Evolutionary conservation across 2,113 vertebrate genomes (phyloP).

Genomic region (Seriola quinqueradiata): DNA sequence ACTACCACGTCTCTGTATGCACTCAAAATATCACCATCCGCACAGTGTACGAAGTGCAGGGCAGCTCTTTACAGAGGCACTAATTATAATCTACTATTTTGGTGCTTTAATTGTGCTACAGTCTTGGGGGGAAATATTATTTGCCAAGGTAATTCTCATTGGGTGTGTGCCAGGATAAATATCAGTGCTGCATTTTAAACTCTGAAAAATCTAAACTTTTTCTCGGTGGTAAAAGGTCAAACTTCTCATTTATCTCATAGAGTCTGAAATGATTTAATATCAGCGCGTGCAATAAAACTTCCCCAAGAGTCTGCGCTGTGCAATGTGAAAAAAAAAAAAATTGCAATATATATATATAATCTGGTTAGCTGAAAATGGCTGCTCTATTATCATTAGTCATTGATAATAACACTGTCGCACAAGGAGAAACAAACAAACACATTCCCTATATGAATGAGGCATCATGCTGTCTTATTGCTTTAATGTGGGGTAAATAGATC

Average conservation of each 20-base stretch:
- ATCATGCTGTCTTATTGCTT: constrained; percentile 28
- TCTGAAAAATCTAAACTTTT: constrained; percentile 28
- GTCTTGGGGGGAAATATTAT: constrained; percentile 34
- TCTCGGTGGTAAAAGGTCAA: constrained; percentile 45
- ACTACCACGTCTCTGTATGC: constrained; percentile 30
- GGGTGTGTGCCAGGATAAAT: constrained; percentile 42
- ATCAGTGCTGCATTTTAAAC: constrained; percentile 41
- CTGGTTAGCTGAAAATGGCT: constrained; percentile 40
- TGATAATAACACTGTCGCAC: constrained; percentile 52
- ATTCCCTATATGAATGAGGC: constrained; percentile 37
- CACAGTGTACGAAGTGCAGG: constrained; percentile 38
- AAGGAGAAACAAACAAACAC: constrained; percentile 44
- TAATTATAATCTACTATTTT: constrained; percentile 65
- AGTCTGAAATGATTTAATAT: constrained; percentile 37
- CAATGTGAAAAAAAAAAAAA: constrained; percentile 5
- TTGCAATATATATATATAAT: not conserved
- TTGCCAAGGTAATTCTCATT: constrained; percentile 26
- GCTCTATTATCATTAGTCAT: constrained; percentile 48
- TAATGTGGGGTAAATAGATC: constrained; percentile 44
- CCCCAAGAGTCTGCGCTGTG: not conserved
- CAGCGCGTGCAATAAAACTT: constrained; percentile 24
- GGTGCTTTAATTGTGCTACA: constrained; percentile 53
- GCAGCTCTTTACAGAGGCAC: constrained; percentile 26
- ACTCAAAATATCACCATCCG: constrained; percentile 46
- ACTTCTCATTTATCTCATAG: constrained; percentile 41